Percentiles rank a stretch among this genome's conserved stretches.
These are phyloP conservation scores for Nyctibius grandis DNA, from an alignment of 2,797 vertebrate species.

Conservation along the genomic window DNA sequence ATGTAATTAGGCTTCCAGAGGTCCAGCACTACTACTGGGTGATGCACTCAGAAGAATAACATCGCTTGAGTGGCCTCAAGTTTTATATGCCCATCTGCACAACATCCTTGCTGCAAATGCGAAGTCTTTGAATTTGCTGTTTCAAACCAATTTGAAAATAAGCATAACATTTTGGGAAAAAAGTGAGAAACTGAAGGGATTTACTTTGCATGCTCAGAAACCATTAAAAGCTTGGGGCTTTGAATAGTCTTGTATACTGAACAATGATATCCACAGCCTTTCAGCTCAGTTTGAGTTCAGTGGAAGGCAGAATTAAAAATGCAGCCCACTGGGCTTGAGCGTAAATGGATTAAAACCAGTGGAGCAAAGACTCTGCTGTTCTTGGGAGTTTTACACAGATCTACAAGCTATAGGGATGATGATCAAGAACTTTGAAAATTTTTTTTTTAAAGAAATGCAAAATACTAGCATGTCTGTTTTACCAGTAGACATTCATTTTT, in stretches of 20 bases:
- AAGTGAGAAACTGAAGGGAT: neutral
- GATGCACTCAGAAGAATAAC: neutral
- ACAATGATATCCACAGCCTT: neutral
- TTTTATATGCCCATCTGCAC: neutral
- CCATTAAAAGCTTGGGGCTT: neutral
- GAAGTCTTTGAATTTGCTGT: neutral
- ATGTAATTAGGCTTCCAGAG: neutral
- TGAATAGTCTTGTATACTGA: neutral
- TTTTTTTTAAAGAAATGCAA: neutral
- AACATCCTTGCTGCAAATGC: neutral
- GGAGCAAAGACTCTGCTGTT: neutral
- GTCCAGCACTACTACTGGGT: accelerated
- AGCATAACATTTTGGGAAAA: neutral
- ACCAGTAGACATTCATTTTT: neutral
- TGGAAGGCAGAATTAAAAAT: neutral
- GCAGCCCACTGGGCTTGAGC: neutral
- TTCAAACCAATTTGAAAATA: neutral
- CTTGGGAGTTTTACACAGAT: neutral
- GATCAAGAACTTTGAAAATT: neutral
- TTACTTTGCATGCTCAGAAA: neutral
- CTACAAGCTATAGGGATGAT: neutral
- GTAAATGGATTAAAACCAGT: neutral
- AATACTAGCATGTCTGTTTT: neutral
- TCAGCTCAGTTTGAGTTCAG: neutral
- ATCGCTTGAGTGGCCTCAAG: accelerated